Conservation (phyloP, 2,797 vertebrate genomes). For the Poecilia gillii region DNA sequence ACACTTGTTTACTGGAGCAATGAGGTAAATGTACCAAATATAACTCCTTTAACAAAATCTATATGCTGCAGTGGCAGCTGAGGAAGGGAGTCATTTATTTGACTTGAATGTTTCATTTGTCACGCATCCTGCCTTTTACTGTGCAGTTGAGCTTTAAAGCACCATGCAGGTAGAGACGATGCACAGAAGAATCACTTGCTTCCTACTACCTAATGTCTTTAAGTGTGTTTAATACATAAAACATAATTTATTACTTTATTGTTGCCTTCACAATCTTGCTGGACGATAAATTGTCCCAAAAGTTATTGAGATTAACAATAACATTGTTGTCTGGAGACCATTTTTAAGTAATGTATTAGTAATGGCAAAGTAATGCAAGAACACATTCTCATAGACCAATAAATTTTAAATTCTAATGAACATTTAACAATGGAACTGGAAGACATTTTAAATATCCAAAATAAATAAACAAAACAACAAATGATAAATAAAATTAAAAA, state of each 20-base stretch:
- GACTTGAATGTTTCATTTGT: neutral
- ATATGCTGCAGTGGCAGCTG: neutral
- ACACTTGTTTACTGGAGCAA: neutral
- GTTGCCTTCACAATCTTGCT: neutral
- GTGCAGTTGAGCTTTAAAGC: neutral
- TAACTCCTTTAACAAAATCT: neutral
- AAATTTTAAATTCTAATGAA: no score
- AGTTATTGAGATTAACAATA: no score
- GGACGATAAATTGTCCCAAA: no score
- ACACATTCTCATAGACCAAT: no score
- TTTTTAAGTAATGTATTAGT: no score
- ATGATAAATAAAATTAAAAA: no score
- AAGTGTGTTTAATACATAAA: neutral
- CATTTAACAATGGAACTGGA: no score
- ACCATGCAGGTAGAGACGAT: neutral
- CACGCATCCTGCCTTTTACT: slow-evolving; percentile 1
- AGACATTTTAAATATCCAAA: no score
- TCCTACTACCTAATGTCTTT: neutral
- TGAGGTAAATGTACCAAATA: neutral
- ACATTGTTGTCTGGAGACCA: no score
- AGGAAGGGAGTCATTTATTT: neutral
- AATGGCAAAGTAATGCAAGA: no score
- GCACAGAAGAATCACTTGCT: neutral
- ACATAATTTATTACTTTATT: neutral
- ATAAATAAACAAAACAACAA: no score